Percentiles rank a stretch among this genome's conserved stretches.
Evolutionary conservation across 2,888 invertebrate genomes (phyloP).

Genomic region (Esperia sulphurella): DNA sequence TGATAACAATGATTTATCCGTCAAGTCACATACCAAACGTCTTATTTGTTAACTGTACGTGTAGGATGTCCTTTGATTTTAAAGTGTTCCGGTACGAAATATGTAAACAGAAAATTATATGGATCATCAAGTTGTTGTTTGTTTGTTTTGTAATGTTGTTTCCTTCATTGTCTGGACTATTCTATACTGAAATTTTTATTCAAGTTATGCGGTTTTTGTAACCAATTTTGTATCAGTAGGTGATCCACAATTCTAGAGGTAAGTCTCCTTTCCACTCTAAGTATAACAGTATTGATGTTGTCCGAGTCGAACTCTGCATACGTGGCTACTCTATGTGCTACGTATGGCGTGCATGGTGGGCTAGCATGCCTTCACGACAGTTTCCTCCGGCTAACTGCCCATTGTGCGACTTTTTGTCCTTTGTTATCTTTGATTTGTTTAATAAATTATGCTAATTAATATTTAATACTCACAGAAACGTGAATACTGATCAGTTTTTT

Average conservation of each 20-base stretch:
- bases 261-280: too few species aligned
- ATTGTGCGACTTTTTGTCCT: slow-evolving; percentile 43
- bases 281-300: too few species aligned
- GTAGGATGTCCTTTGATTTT: neutral
- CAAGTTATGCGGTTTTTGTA: too few species aligned
- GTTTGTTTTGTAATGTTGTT: neutral
- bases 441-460: slow-evolving; percentile 4
- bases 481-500: neutral
- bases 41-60: slow-evolving; percentile 3
- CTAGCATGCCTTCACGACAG: slow-evolving; percentile 36
- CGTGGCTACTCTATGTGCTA: neutral
- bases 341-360: neutral
- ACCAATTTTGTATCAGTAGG: too few species aligned
- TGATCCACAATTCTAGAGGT: too few species aligned
- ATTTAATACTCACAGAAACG: neutral
- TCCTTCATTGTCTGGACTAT: too few species aligned
- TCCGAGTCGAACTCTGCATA: too few species aligned
- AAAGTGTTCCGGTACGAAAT: neutral
- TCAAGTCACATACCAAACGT: slow-evolving; percentile 9
- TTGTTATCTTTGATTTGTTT: slow-evolving; percentile 18
- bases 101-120: neutral
- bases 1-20: slow-evolving; percentile 5
- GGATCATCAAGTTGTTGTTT: neutral
- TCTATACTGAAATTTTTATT: too few species aligned
- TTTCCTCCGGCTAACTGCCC: slow-evolving; percentile 39